Base-by-base conservation (phyloP, 2,113 vertebrate species). In the Rhinichthys klamathensis region DNA sequence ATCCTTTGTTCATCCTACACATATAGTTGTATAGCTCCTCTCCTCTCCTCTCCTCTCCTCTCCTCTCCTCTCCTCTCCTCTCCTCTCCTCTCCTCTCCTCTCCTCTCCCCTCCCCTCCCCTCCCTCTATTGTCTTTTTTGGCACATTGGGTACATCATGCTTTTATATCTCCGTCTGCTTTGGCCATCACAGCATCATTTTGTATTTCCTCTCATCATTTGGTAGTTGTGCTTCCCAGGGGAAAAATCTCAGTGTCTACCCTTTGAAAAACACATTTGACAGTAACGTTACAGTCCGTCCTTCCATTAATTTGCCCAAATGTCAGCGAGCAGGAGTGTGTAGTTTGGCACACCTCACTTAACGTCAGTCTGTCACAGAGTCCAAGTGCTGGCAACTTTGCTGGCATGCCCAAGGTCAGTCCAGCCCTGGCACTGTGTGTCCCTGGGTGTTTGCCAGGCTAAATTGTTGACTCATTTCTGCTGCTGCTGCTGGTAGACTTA, bases 381-480 rank as follows among this genome's bases (percentile, higher is more conserved):
- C n/a, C n/a, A 44, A 80, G 23, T 8, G 25, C n/a, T 82, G 80
- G 44, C 44, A 51, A 18, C 9, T 81, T 69, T 23, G n/a, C 61
- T 49, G 79, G 61, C 38, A 81, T 32, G 44, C 4, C 61, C 80
- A 67, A 81, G 61, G 80, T 81, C 77, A 80, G 58, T 63, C 77
- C 58, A 63, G 58, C 35, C 38, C 23, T 80, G 58, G 58, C 58
- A 30, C 77, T 63, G 35, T 61, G 27, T 58, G n/a, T 30, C 61
- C 44, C 27, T 82, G 80, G 80, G 80, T 12, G 44, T 49, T 82
- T 82, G 80, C 80, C 80, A 82, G 61, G 61, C 27, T 32, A 54
- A 51, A 82, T 51, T 82, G 60, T 82, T 82, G 63, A 80, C 13
- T 80, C 35, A 51, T 69, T 82, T 69, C 80, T 41, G 41, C 8